Conservation (phyloP, 1,140 invertebrate genomes). For the Kradibia gibbosae region DNA sequence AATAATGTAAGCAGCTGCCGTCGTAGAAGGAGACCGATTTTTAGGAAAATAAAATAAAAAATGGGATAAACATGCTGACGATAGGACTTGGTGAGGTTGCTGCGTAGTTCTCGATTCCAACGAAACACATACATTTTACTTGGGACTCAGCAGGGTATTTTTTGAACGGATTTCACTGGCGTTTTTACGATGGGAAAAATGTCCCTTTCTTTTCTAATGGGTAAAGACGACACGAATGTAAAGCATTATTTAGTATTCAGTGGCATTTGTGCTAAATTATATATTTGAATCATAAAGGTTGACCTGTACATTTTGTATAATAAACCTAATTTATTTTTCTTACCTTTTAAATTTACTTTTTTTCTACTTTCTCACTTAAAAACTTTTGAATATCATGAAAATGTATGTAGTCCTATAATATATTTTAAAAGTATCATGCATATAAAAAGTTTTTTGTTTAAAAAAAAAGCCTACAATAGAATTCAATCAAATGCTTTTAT, state of each 20-base stretch:
- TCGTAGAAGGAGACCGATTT: conserved; percentile 39
- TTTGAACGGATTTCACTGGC: conserved; percentile 15
- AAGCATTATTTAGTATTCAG: conserved; percentile 18
- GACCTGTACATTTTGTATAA: neutral
- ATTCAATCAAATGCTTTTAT: too few species aligned
- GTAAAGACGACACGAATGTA: neutral
- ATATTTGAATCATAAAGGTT: conserved; percentile 11
- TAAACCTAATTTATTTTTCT: neutral
- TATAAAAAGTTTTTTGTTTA: too few species aligned
- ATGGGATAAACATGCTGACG: conserved; percentile 48
- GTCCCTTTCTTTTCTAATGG: neutral
- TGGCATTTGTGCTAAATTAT: conserved; percentile 24
- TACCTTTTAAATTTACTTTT: neutral
- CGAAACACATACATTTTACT: conserved; percentile 32
- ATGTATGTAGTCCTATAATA: too few species aligned
- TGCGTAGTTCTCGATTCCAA: conserved; percentile 31
- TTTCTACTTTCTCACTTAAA: neutral
- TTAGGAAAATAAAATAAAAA: conserved; percentile 51
- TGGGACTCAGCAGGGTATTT: conserved; percentile 16
- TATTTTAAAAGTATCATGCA: too few species aligned
- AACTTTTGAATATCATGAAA: too few species aligned
- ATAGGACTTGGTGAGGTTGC: neutral
- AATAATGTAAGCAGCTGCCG: conserved; percentile 19
- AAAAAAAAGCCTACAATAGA: too few species aligned
- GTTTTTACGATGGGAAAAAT: conserved; percentile 46